Evolutionary conservation across 2,113 vertebrate species (phyloP).

Genomic region (Speoplatyrhinus poulsoni): DNA sequence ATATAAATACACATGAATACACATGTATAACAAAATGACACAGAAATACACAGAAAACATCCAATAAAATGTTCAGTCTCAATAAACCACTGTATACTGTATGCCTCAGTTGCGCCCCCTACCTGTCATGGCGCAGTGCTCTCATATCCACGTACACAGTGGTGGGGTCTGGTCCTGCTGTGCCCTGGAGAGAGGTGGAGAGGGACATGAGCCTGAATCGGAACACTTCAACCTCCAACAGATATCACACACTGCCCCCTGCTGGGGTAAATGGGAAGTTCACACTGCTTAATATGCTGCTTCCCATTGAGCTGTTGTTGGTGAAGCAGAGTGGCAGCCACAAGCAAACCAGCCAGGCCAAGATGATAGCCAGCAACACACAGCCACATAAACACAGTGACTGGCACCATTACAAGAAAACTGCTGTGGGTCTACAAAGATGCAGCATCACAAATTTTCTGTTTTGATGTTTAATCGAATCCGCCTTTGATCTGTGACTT

Average conservation of each 20-base stretch:
- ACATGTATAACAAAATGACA: not conserved
- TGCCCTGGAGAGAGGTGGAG: constrained; percentile 80
- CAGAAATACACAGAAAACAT: not conserved
- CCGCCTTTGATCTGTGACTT: constrained; percentile 12
- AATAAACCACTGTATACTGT: not conserved
- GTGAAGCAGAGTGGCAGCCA: constrained; percentile 61
- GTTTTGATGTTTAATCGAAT: constrained; percentile 3
- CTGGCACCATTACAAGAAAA: not conserved
- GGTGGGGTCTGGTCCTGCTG: constrained; percentile 94
- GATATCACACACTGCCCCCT: not conserved
- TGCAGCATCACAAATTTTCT: constrained; percentile 10
- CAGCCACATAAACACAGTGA: constrained; percentile 31
- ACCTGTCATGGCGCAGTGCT: constrained; percentile 94
- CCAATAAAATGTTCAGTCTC: not conserved
- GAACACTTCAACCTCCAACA: not conserved
- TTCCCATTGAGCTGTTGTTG: constrained; percentile 50
- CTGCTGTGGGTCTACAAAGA: not conserved
- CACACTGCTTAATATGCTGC: constrained; percentile 23
- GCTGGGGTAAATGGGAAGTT: constrained; percentile 33
- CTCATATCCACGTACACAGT: constrained; percentile 97
- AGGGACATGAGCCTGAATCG: not conserved
- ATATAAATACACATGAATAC: not conserved
- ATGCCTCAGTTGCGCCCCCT: not conserved
- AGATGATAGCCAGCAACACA: constrained; percentile 32
- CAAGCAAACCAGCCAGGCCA: constrained; percentile 63